Evolutionary conservation across 2,888 invertebrate species (phyloP), one percentile per base, ranked within the genome.

Genomic region (Rhingia rostrata): DNA sequence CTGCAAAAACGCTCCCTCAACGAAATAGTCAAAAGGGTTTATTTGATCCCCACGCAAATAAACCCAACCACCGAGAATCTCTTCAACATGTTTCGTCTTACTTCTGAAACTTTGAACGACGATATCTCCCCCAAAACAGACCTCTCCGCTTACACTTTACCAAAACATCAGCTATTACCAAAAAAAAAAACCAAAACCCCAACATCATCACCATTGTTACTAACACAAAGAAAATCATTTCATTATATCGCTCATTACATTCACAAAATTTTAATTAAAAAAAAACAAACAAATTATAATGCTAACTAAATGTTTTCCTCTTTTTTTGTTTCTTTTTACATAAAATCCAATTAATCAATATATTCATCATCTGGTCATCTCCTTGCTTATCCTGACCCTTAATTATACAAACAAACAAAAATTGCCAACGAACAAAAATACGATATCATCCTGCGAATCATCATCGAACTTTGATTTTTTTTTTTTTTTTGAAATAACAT

Each of bases 261-360:
- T 41, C 43, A 58, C 37, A 39, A 45, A 47, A 66, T 47, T 43
- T 49, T 30, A 43, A 74, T 35, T 66, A 14, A 61, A 72, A 54
- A 69, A 73, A 33, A 33, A 51, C 63, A 69, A 70, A 22, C 22
- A 22, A 4, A 49, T 30, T 49, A 80, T 53, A 84, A 79, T 90
- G 90, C 90, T 90, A 91, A 91, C 90, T 90, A 88, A 90, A 90
- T 90, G 89, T 90, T 90, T 90, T 87, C 75, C 74, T 88, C 88
- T 90, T 89, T 89, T n/a, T 90, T 90, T 89, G 87, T 89, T 90
- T 74, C 88, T 89, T 88, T 89, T 88, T 88, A 88, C 88, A 89
- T 88, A 89, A 87, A 87, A 88, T 86, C 79, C 54, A 66, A 73
- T 83, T 79, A 86, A 87, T 75, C 61, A 37, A 49, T 49, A 30